Conservation (phyloP, 2,888 invertebrate genomes). For the Coremacera marginata region DNA sequence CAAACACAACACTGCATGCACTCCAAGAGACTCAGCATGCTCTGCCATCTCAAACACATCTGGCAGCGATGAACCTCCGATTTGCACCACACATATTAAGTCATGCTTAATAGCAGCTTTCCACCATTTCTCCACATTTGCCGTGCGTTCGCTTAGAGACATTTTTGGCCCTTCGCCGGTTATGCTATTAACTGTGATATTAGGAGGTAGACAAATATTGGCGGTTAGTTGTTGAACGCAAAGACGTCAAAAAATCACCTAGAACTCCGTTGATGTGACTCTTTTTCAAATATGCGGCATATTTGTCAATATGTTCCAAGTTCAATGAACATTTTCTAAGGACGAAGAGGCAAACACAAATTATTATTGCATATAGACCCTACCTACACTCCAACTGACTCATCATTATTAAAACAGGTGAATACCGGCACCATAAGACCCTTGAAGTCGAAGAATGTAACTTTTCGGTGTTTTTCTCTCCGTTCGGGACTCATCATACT, state of each 20-base stretch:
- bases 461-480: no score
- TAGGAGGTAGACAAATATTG: neutral
- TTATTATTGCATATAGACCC: neutral
- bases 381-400: conserved; percentile 60
- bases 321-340: conserved; percentile 69
- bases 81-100: conserved; percentile 78
- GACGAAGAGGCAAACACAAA: neutral
- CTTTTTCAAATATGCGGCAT: conserved; percentile 75
- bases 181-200: conserved; percentile 79
- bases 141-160: conserved; percentile 77
- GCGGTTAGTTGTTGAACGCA: neutral
- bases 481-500: no score
- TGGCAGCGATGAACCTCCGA: conserved; percentile 78
- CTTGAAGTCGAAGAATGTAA: conserved; percentile 65
- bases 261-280: conserved; percentile 72
- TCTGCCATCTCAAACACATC: conserved; percentile 78
- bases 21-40: conserved; percentile 75
- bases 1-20: conserved; percentile 78
- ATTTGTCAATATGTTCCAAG: conserved; percentile 72
- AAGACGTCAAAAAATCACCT: conserved; percentile 11
- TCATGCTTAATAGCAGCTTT: conserved; percentile 71
- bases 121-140: conserved; percentile 76
- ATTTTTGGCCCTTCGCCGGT: conserved; percentile 82
- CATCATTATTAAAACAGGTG: conserved; percentile 76
- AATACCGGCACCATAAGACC: conserved; percentile 81